Evolutionary conservation across 1,140 invertebrate genomes (phyloP).

Genomic region (Aricia agestis): DNA sequence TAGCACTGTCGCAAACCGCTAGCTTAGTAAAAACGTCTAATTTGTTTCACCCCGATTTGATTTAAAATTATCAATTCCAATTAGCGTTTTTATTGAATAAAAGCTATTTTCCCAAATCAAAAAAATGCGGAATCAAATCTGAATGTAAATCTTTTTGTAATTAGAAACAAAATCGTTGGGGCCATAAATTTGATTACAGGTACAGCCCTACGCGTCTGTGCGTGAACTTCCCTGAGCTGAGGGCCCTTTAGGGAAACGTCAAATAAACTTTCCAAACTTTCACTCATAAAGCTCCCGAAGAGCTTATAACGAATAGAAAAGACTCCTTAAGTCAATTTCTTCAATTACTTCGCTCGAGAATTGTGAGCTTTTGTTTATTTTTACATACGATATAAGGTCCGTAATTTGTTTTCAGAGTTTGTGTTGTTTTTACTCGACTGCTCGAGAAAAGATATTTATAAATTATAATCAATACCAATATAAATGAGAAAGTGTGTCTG

Average conservation of each 20-base stretch:
- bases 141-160: slow-evolving; percentile 38
- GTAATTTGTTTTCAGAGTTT: neutral
- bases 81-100: too few species aligned
- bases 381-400: neutral
- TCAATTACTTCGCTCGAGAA: slow-evolving; percentile 3
- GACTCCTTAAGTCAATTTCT: slow-evolving; percentile 18
- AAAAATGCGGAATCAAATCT: neutral
- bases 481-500: too few species aligned
- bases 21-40: too few species aligned
- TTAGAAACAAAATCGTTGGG: slow-evolving; percentile 28
- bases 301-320: slow-evolving; percentile 28
- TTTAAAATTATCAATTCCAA: too few species aligned
- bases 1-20: too few species aligned
- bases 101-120: neutral
- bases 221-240: slow-evolving; percentile 29
- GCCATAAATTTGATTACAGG: slow-evolving; percentile 41
- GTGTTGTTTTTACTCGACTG: neutral
- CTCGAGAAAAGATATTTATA: too few species aligned
- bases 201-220: slow-evolving; percentile 38
- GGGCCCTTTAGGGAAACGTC: slow-evolving; percentile 44
- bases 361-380: neutral
- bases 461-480: too few species aligned
- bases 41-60: too few species aligned
- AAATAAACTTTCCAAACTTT: slow-evolving; percentile 51
- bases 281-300: slow-evolving; percentile 36